A percentile compares a stretch with the other conserved stretches of the same genome.
Evolutionary conservation across 2,797 vertebrate species (phyloP).

Genomic region (Pantherophis alleghaniensis): DNA sequence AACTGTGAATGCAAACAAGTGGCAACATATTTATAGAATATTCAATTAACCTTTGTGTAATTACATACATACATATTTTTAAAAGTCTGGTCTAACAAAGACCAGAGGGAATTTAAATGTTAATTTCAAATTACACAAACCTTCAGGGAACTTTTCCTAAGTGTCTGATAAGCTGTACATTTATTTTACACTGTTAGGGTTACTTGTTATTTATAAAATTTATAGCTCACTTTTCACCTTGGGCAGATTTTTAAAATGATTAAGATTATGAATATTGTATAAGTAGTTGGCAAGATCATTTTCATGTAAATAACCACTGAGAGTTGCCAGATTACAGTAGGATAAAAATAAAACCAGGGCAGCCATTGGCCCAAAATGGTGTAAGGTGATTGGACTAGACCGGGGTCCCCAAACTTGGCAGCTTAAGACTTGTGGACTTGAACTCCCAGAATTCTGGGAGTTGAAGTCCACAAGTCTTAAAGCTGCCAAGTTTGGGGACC

Average conservation of each 20-base stretch:
- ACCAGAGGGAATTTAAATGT: background rate
- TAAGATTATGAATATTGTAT: background rate
- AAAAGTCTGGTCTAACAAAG: background rate
- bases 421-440: too few relatives aligned
- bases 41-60: background rate
- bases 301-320: background rate
- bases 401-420: too few relatives aligned
- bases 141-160: background rate
- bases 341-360: background rate
- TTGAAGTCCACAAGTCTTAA: too few relatives aligned
- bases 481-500: too few relatives aligned
- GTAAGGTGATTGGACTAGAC: background rate
- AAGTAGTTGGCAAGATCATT: too few relatives aligned
- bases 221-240: background rate
- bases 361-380: background rate
- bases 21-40: background rate
- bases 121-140: background rate
- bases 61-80: background rate
- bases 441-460: too few relatives aligned
- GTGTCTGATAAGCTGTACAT: background rate
- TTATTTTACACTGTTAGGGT: background rate
- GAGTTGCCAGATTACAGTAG: background rate
- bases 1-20: slow-evolving; percentile 1
- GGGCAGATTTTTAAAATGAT: background rate
- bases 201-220: background rate